These are phyloP conservation scores for Lates calcarifer DNA, from an alignment of 2,113 vertebrate species.

Conservation along the genomic window DNA sequence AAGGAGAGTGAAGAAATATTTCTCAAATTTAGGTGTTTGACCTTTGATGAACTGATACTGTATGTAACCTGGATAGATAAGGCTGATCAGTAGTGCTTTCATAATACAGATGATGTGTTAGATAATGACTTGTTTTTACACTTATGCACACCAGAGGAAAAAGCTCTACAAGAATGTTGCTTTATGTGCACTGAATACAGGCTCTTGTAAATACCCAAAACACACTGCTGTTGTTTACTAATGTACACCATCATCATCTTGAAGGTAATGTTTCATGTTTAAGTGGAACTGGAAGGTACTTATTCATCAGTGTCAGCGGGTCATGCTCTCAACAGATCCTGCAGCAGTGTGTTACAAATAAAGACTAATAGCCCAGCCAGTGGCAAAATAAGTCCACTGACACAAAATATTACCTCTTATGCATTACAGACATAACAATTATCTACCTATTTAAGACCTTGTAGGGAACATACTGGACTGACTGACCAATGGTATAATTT, in stretches of 20 bases:
- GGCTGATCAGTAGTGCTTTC: background rate
- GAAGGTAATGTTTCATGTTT: conserved; percentile 34
- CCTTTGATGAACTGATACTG: background rate
- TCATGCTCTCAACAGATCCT: conserved; percentile 33
- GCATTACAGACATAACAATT: conserved; percentile 23
- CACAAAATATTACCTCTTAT: conserved; percentile 16
- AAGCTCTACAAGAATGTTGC: background rate
- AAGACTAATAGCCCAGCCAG: conserved; percentile 36
- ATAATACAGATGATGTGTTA: background rate
- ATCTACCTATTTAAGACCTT: conserved; percentile 26
- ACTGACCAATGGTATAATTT: background rate
- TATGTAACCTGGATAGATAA: background rate
- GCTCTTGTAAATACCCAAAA: conserved; percentile 5
- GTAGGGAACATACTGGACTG: background rate
- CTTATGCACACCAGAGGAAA: background rate
- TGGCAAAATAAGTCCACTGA: conserved; percentile 35
- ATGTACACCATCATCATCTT: background rate
- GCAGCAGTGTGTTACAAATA: conserved; percentile 44
- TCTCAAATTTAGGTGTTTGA: background rate
- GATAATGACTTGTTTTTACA: background rate
- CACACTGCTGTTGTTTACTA: conserved; percentile 15
- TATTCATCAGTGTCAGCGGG: conserved; percentile 48
- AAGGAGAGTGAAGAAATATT: background rate
- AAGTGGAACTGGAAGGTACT: conserved; percentile 21
- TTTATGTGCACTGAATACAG: background rate